These are phyloP conservation scores for Colaptes auratus DNA, from an alignment of 2,113 vertebrate species.

Conservation along the genomic window DNA sequence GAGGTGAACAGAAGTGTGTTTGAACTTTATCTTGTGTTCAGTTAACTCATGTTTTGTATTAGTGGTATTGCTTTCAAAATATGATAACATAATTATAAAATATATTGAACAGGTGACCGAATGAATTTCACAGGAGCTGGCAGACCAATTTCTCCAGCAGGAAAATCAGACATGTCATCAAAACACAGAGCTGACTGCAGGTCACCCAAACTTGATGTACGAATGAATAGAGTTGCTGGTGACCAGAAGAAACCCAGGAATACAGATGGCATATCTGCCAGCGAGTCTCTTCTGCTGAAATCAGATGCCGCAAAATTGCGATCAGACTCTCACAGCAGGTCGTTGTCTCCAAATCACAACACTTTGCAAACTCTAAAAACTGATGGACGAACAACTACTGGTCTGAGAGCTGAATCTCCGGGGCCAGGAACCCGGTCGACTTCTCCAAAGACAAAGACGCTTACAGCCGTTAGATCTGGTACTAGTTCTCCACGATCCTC, in stretches of 20 bases:
- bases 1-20: not conserved
- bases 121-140: slow-evolving; percentile 83
- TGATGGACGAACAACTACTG: slow-evolving; percentile 84
- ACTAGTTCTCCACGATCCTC: slow-evolving; percentile 86
- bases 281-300: slow-evolving; percentile 91
- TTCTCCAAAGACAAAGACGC: slow-evolving; percentile 92
- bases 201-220: slow-evolving; percentile 86
- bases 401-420: slow-evolving; percentile 90
- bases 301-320: slow-evolving; percentile 94
- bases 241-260: slow-evolving; percentile 88
- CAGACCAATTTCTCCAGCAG: slow-evolving; percentile 83
- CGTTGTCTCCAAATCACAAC: slow-evolving; percentile 97
- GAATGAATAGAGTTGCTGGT: slow-evolving; percentile 80
- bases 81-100: slow-evolving; percentile 65
- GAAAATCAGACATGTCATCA: slow-evolving; percentile 79
- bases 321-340: slow-evolving; percentile 96
- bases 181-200: slow-evolving; percentile 90
- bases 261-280: slow-evolving; percentile 86
- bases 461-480: slow-evolving; percentile 83
- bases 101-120: slow-evolving; percentile 86
- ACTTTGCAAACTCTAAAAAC: slow-evolving; percentile 94
- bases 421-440: slow-evolving; percentile 90
- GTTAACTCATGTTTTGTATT: not conserved
- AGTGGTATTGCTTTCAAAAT: not conserved
- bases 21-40: not conserved